Evolutionary conservation across 2,888 invertebrate genomes (phyloP).

Genomic region (Byasa hedistus): DNA sequence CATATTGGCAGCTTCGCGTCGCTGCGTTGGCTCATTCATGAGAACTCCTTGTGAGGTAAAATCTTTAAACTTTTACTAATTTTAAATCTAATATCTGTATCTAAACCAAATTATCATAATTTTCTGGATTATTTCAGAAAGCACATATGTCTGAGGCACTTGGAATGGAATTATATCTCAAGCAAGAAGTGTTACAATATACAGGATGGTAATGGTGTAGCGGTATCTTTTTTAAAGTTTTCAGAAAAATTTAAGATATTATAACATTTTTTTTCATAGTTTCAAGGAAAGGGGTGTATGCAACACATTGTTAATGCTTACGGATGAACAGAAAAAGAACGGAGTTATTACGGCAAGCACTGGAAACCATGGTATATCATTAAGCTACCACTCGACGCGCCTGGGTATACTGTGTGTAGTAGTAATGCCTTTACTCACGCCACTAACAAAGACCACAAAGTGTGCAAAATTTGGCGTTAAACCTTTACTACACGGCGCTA

Average conservation of each 20-base stretch:
- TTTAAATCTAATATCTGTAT: background rate
- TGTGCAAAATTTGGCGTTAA: constrained; percentile 90
- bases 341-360: constrained; percentile 95
- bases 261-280: constrained; percentile 65
- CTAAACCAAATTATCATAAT: background rate
- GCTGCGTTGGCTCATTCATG: constrained; percentile 81
- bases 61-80: background rate
- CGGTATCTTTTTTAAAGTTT: background rate
- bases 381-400: constrained; percentile 86
- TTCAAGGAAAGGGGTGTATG: constrained; percentile 97
- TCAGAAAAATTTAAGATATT: background rate
- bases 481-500: constrained; percentile 87
- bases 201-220: constrained; percentile 87
- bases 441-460: constrained; percentile 93
- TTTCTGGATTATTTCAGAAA: constrained; percentile 75
- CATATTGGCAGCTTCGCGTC: constrained; percentile 83
- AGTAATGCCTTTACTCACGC: constrained; percentile 93
- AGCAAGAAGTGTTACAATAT: constrained; percentile 94
- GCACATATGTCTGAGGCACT: constrained; percentile 87
- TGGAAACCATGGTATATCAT: constrained; percentile 92
- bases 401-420: constrained; percentile 81
- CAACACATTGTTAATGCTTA: constrained; percentile 86
- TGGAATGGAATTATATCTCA: constrained; percentile 92
- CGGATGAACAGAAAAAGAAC: constrained; percentile 84
- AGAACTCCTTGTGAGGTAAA: constrained; percentile 81